A percentile compares a stretch with the other conserved stretches of the same genome.
These are phyloP conservation scores for Apotomis turbidana DNA, from an alignment of 2,888 invertebrate genomes.

Conservation along the genomic window DNA sequence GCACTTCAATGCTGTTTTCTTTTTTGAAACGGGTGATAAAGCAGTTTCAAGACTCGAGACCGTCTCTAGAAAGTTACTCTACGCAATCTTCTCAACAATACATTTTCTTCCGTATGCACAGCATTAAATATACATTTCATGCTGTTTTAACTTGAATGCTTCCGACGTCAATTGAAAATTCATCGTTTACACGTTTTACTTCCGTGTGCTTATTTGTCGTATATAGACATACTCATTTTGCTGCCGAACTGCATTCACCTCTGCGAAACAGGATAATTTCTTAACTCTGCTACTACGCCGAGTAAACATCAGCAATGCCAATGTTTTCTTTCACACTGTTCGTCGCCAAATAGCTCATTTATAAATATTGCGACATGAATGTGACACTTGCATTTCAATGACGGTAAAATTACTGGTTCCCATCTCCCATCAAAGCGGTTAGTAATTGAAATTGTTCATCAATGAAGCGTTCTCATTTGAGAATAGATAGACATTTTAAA, in stretches of 20 bases:
- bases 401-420: slow-evolving; percentile 11
- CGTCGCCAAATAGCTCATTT: slow-evolving; percentile 52
- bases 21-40: slow-evolving; percentile 54
- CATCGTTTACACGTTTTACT: slow-evolving; percentile 49
- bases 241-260: slow-evolving; percentile 47
- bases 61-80: slow-evolving; percentile 1
- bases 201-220: slow-evolving; percentile 47
- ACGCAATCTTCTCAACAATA: not conserved
- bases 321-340: slow-evolving; percentile 53
- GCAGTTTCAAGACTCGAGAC: slow-evolving; percentile 40
- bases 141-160: slow-evolving; percentile 1
- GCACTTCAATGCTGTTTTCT: slow-evolving; percentile 54
- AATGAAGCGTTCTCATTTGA: not conserved
- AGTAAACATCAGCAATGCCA: slow-evolving; percentile 48
- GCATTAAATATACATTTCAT: slow-evolving; percentile 1
- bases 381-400: slow-evolving; percentile 27
- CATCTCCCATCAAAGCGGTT: slow-evolving; percentile 3
- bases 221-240: slow-evolving; percentile 44
- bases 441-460: slow-evolving; percentile 11
- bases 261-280: slow-evolving; percentile 45
- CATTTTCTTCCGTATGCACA: not conserved
- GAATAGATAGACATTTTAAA: too few relatives aligned
- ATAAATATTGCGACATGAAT: slow-evolving; percentile 50
- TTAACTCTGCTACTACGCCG: slow-evolving; percentile 46
- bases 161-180: slow-evolving; percentile 43